Evolutionary conservation across 2,797 vertebrate genomes (phyloP), one percentile per base, ranked within the genome.

Genomic region (Sebastolobus altivelis): DNA sequence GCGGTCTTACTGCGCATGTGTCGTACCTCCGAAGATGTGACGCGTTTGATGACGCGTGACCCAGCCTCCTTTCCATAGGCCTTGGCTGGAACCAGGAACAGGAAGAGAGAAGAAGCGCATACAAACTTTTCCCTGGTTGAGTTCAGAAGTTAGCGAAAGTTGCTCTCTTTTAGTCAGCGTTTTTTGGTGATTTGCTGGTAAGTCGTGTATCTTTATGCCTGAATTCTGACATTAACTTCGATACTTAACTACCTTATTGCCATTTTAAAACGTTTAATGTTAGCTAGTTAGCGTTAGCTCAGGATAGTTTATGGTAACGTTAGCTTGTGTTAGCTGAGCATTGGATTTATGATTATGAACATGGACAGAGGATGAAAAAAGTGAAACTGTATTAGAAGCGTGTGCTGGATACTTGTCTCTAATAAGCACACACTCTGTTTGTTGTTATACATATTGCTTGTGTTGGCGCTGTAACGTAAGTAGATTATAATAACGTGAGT

Each of bases 31-130:
- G 25, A 25, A 25, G 25, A 25, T 25, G 25, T 25, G 25, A 25
- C 25, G 25, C 25, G 25, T 25, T 25, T 25, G 25, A 25, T 25
- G 25, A 25, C 25, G 25, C 25, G 25, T 1, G 25, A 25, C 25
- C 25, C 25, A 25, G 25, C 25, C 25, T 25, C 25, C 25, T 25
- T 25, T 25, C 25, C 25, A 25, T 25, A 25, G 25, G 25, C 25
- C 25, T 25, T 31, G 8, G 1, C 6, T 10, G 20, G 54, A 16
- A 8, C 4, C 35, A 8, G 65, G 29, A 81, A 12, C 62, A 67
- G 89, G 89, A 91, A 92, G 73, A 11, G 54, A 12, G 22, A 12
- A 33, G 18, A 13, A 76, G 60, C 25, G 49, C 49, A n/a, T 52
- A 14, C 3, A 22, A 84, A 87, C 49, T 83, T 88, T 62, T 1